Percentiles rank a stretch among this genome's conserved stretches.
Conservation (phyloP, 2,888 invertebrate species). For the Palloptera scutellata region DNA sequence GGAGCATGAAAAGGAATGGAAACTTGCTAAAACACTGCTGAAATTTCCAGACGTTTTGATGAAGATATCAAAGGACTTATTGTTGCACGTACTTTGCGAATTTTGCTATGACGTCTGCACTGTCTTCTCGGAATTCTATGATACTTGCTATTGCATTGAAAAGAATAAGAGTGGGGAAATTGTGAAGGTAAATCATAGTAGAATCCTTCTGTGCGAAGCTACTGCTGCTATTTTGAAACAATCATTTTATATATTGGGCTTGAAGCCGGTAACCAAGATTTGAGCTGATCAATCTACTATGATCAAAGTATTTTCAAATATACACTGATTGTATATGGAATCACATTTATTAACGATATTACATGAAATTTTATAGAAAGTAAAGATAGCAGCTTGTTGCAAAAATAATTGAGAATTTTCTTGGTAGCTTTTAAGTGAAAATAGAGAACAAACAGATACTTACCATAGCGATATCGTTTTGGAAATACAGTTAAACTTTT, state of each 20-base stretch:
- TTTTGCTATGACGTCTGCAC: conserved; percentile 94
- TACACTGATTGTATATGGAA: too few species aligned
- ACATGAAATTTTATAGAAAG: too few species aligned
- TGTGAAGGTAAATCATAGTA: conserved; percentile 81
- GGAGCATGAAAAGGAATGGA: conserved; percentile 93
- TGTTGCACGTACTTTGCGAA: conserved; percentile 89
- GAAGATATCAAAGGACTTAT: conserved; percentile 82
- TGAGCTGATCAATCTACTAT: conserved; percentile 64
- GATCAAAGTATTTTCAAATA: too few species aligned
- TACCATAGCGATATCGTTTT: too few species aligned
- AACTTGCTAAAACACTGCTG: conserved; percentile 85
- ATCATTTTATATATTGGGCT: conserved; percentile 89
- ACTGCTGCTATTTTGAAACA: conserved; percentile 87
- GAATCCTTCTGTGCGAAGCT: conserved; percentile 91
- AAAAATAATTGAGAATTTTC: too few species aligned
- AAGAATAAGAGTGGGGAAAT: conserved; percentile 85
- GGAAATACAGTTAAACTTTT: too few species aligned
- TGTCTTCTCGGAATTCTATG: conserved; percentile 96
- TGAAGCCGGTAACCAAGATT: conserved; percentile 92
- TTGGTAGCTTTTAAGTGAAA: too few species aligned
- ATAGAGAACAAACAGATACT: too few species aligned
- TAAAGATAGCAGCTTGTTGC: too few species aligned
- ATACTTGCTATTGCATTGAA: conserved; percentile 96
- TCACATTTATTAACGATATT: too few species aligned
- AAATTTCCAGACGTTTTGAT: conserved; percentile 88